phyloP scores from a whole-genome alignment of 2,797 vertebrate species.

The Centroberyx gerrardi region DNA sequence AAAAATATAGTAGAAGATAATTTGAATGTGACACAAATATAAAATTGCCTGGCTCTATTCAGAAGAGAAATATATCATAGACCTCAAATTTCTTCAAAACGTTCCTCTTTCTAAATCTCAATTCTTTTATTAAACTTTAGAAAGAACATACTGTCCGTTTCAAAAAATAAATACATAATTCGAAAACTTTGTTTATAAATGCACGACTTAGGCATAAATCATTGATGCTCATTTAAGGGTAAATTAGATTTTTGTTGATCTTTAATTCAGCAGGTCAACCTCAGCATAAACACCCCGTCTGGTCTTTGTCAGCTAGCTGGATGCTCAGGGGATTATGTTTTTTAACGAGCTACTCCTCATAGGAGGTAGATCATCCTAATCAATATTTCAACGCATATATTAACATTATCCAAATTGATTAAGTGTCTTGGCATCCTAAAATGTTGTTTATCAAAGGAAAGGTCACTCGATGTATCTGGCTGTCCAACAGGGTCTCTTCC shows the following conservation, averaged over 20 bases:
- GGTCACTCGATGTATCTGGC: slow-evolving; percentile 79
- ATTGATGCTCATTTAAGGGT: slow-evolving; percentile 80
- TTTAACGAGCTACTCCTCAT: slow-evolving; percentile 79
- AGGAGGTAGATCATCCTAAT: slow-evolving; percentile 82
- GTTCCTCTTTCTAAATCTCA: neutral
- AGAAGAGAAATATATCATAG: neutral
- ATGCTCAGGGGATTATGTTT: slow-evolving; percentile 80
- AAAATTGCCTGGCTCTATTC: neutral
- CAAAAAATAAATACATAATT: slow-evolving; percentile 42
- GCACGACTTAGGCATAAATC: slow-evolving; percentile 67
- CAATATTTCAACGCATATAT: slow-evolving; percentile 88
- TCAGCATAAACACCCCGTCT: slow-evolving; percentile 78
- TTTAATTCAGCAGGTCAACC: slow-evolving; percentile 87
- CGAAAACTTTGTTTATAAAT: slow-evolving; percentile 51
- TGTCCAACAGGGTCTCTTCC: slow-evolving; percentile 79
- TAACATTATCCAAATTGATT: slow-evolving; percentile 86
- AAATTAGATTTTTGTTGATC: slow-evolving; percentile 84
- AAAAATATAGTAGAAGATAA: neutral
- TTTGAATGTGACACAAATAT: neutral
- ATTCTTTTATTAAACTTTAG: no score
- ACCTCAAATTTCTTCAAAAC: neutral
- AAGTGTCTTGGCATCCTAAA: slow-evolving; percentile 64
- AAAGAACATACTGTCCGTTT: neutral
- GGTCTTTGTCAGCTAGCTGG: slow-evolving; percentile 81
- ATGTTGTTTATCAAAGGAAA: slow-evolving; percentile 82